Percentiles rank a stretch among this genome's conserved stretches.
Evolutionary conservation across 1,140 invertebrate genomes (phyloP).

Genomic region (Drosophila insularis): DNA sequence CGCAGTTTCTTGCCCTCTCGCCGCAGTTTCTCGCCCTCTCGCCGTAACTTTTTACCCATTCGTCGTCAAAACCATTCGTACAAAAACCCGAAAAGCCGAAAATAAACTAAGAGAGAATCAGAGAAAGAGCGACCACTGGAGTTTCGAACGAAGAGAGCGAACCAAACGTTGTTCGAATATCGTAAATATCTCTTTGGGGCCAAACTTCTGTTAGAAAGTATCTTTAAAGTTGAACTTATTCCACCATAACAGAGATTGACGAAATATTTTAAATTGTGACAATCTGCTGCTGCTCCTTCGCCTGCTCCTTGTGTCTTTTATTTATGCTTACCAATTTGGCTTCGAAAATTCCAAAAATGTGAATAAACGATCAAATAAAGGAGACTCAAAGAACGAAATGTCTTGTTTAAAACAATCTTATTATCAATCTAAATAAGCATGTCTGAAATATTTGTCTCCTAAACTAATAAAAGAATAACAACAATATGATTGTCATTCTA

Average conservation of each 20-base stretch:
- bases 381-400: neutral
- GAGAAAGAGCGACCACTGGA: neutral
- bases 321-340: conserved; percentile 55
- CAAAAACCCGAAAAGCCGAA: conserved; percentile 23
- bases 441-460: neutral
- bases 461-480: neutral
- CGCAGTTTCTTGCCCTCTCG: no score
- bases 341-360: conserved; percentile 42
- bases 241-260: conserved; percentile 38
- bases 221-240: conserved; percentile 37
- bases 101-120: neutral
- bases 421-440: conserved; percentile 9
- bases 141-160: conserved; percentile 1
- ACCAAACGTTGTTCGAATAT: conserved; percentile 22
- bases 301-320: conserved; percentile 24
- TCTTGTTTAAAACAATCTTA: conserved; percentile 6
- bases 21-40: no score
- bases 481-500: neutral
- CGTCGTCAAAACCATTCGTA: no score
- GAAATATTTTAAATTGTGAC: conserved; percentile 32
- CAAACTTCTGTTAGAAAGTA: conserved; percentile 16
- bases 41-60: no score
- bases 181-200: conserved; percentile 28
- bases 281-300: neutral
- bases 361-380: conserved; percentile 45